These are phyloP conservation scores for Anguilla anguilla DNA, from an alignment of 2,797 vertebrate species.

Conservation along the genomic window DNA sequence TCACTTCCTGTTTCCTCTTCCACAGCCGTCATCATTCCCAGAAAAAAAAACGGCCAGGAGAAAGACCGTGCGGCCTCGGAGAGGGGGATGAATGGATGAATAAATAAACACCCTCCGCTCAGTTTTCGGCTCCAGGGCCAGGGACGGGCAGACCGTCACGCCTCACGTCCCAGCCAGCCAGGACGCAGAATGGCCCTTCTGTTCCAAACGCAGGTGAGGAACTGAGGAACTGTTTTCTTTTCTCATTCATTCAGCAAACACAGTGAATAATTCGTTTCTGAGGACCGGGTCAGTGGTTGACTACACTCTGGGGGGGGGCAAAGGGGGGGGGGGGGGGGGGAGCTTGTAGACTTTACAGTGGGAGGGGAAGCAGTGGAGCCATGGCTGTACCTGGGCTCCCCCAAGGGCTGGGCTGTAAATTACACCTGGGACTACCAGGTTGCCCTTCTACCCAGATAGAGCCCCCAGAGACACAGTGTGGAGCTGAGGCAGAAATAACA, in stretches of 20 bases:
- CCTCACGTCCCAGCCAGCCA: neutral
- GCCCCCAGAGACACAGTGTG: neutral
- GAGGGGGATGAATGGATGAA: slow-evolving; percentile 24
- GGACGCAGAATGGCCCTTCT: neutral
- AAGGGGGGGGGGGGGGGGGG: neutral
- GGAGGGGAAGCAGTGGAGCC: neutral
- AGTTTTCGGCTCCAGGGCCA: neutral
- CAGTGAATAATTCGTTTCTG: neutral
- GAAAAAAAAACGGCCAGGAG: neutral
- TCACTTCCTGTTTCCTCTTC: slow-evolving; percentile 26
- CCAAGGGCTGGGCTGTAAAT: neutral
- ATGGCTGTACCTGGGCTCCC: neutral
- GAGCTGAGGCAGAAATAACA: neutral
- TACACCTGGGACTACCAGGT: neutral
- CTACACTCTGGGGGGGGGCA: neutral
- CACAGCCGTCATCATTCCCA: neutral
- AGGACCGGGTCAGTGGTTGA: neutral
- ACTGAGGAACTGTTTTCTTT: slow-evolving; percentile 10
- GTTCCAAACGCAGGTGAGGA: neutral
- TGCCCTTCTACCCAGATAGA: neutral
- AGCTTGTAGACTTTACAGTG: neutral
- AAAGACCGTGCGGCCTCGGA: neutral
- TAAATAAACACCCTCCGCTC: slow-evolving; percentile 29
- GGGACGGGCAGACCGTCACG: neutral
- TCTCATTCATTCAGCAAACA: neutral